Base-by-base conservation (phyloP, 1,140 invertebrate genomes). In the Fopius arisanus region DNA sequence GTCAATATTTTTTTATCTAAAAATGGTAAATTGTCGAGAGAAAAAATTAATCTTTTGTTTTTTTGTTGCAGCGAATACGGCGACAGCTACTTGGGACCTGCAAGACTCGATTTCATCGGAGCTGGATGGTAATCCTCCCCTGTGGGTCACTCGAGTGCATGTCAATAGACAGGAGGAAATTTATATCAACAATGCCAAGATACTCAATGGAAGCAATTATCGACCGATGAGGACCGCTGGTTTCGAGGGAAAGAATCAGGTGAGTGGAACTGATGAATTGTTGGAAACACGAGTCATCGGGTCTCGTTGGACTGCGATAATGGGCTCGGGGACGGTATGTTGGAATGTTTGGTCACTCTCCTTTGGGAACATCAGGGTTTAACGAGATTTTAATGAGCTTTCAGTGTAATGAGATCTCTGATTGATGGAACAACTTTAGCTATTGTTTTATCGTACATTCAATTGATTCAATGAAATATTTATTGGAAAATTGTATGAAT, bases 171-270 rank as follows among this genome's bases (percentile, higher is more conserved):
- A 90, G 65, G 91, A 94, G 69, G 93, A 94, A 71, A 91, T 95
- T 75, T 96, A 91, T 85, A 90, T 95, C 70, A 96, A 96, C 84
- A 95, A 95, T 84, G 94, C 94, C 0, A 92, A 91, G 85, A 90
- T 96, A 37, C 84, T 90, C 29, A 90, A 90, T n/a, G 89, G 91
- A n/a, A 93, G 93, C 23, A 92, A 94, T 83, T 91, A 92, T 74
- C 88, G 90, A 66, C 88, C 91, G 14, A 86, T 70, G 14, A 78
- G 78, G 75, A 37, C 28, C 16, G 21, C 37, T 14, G 29, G 23
- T 21, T 80, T 79, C 16, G 92, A 92, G 77, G 81, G 88, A 43
- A 92, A 92, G 79, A 90, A 90, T 80, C 94, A 95, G 90, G 94
- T 95, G 82, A 83, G 85, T 79, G 29, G 37, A 2, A 37, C 23